phyloP scores from a whole-genome alignment of 2,113 vertebrate genomes.

The Eublepharis macularius region DNA sequence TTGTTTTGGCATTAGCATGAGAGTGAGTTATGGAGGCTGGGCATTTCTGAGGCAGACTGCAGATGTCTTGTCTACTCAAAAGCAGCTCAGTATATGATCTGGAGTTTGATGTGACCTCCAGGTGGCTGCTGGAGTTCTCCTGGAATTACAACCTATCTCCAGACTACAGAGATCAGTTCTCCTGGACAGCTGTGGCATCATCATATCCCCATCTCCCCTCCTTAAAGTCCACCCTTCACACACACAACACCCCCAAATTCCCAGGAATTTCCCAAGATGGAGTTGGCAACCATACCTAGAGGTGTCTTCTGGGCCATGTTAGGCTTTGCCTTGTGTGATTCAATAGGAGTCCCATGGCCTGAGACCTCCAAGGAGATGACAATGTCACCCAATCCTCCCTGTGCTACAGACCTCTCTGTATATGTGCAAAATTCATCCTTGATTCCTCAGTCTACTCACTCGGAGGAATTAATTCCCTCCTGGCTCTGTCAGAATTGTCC shows the following conservation, averaged over 20 bases:
- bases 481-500: background rate
- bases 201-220: too few relatives aligned
- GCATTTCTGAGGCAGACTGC: too few relatives aligned
- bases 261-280: too few relatives aligned
- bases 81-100: background rate
- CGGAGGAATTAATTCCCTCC: background rate
- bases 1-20: background rate
- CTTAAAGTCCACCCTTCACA: too few relatives aligned
- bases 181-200: too few relatives aligned
- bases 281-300: too few relatives aligned
- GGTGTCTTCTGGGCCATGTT: too few relatives aligned
- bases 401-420: background rate
- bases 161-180: too few relatives aligned
- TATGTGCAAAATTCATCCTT: background rate
- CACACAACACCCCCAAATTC: too few relatives aligned
- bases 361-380: background rate
- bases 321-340: background rate
- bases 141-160: too few relatives aligned
- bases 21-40: background rate
- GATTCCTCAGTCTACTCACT: background rate
- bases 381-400: background rate
- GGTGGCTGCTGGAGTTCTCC: too few relatives aligned
- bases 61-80: background rate
- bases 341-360: background rate
- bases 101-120: background rate